Evolutionary conservation across 2,797 vertebrate genomes (phyloP), one percentile per base, ranked within the genome.

Genomic region (Enteromius argenteus): DNA sequence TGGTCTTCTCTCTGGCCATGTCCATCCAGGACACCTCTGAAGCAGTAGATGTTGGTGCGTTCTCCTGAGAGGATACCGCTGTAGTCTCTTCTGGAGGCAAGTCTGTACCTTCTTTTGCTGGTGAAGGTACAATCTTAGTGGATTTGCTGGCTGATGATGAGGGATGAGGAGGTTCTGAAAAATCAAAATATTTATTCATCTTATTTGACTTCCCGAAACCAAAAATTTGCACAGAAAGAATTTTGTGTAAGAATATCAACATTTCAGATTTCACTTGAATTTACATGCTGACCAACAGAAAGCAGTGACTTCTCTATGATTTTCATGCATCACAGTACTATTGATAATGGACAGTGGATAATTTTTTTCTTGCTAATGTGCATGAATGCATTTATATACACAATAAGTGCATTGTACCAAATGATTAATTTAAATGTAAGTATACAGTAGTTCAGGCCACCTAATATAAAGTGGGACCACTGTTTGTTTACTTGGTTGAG

Each of bases 1-100:
- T 95, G 60, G 96, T 96, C 89, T 97, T 99, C 88, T 97, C 96
- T 89, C 95, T 94, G 0, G 96, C 96, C 77, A 97, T 87, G 71
- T 94, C 96, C 93, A 99, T 95, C 98, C 98, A 99, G 78, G 95
- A 95, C 3, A 96, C 95, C 49, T 96, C 91, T 11, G 92, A 68
- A 0, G 91, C 3, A 14, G 51, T 13, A 8, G 81, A 76, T 42
- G 80, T 58, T 60, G 83, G 64, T 53, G 67, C 13, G 10, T 56
- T 90, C 37, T 78, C 86, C 39, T 84, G 67, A 46, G 78, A 76
- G 46, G 73, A 13, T n/a, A 51, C 71, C 17, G 13, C 67, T 42
- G 32, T 42, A n/a, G 35, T 53, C 15, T 74, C 85, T 58, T 71
- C 76, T 56, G 8, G 19, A 32, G 21, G 27, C 66, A 69, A 37